These are phyloP conservation scores for Psittacula echo DNA, from an alignment of 2,797 vertebrate species.

Conservation along the genomic window DNA sequence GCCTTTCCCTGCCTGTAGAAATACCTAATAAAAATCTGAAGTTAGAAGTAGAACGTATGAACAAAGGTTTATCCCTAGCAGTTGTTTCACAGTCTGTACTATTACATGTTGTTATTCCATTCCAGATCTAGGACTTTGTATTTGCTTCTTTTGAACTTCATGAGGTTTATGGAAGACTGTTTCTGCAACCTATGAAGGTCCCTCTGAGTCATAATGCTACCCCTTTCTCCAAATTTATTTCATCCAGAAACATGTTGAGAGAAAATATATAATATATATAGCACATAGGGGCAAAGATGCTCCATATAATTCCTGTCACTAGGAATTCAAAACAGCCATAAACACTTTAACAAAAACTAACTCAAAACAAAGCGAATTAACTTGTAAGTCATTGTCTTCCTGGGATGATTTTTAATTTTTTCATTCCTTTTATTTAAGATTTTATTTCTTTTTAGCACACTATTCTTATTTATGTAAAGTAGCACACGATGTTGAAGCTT, in stretches of 20 bases:
- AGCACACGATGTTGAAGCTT: not conserved
- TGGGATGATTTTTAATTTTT: not conserved
- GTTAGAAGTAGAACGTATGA: not conserved
- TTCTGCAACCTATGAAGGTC: not conserved
- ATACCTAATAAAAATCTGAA: accelerated
- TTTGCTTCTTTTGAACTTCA: not conserved
- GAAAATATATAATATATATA: not conserved
- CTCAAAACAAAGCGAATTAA: not conserved
- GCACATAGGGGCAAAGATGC: accelerated
- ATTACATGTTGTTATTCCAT: not conserved
- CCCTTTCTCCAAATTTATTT: not conserved
- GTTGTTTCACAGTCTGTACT: not conserved
- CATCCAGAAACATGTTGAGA: not conserved
- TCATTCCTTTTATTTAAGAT: not conserved
- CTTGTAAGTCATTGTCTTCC: not conserved
- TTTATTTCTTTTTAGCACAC: not conserved
- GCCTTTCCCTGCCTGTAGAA: not conserved
- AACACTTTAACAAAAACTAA: not conserved
- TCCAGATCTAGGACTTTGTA: not conserved
- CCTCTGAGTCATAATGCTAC: not conserved
- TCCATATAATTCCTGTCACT: not conserved
- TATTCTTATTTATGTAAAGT: not conserved
- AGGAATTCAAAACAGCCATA: not conserved
- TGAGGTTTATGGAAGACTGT: not conserved
- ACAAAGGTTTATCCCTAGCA: not conserved